These are phyloP conservation scores for Epinotia demarniana DNA, from an alignment of 2,888 invertebrate species.

Conservation along the genomic window DNA sequence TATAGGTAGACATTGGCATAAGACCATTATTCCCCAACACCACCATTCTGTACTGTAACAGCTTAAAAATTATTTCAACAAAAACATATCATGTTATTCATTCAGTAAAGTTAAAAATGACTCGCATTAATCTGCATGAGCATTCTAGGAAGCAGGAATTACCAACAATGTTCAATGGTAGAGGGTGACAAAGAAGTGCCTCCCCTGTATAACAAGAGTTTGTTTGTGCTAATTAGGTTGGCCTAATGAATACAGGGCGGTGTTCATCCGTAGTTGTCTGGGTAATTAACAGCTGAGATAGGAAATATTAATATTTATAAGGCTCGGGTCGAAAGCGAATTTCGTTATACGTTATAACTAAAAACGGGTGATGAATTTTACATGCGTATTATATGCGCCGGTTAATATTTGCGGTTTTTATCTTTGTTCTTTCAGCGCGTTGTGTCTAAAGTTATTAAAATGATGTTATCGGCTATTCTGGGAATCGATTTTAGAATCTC, in stretches of 20 bases:
- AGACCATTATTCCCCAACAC: too few species aligned
- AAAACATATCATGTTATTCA: not conserved
- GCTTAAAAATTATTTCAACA: not conserved
- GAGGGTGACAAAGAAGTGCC: conserved; percentile 44
- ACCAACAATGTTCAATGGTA: conserved; percentile 41
- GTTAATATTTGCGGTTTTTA: conserved; percentile 1
- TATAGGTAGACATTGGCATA: too few species aligned
- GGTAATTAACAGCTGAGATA: conserved; percentile 79
- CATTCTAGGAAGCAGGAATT: conserved; percentile 37
- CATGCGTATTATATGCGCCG: conserved; percentile 59
- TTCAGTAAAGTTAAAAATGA: conserved; percentile 11
- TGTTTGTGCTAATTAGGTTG: conserved; percentile 76
- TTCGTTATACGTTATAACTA: conserved; percentile 67
- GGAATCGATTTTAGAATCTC: too few species aligned
- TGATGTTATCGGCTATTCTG: too few species aligned
- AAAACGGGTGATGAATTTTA: conserved; percentile 70
- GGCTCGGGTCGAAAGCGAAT: conserved; percentile 62
- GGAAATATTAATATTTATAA: conserved; percentile 82
- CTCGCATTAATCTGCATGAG: conserved; percentile 28
- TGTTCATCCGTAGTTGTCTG: conserved; percentile 76
- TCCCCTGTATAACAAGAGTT: conserved; percentile 53
- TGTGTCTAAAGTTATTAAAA: too few species aligned
- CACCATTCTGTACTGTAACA: not conserved
- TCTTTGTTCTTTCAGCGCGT: too few species aligned
- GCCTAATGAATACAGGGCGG: conserved; percentile 75